Base-by-base conservation (phyloP, 2,888 invertebrate species). In the Eledona agricola region DNA sequence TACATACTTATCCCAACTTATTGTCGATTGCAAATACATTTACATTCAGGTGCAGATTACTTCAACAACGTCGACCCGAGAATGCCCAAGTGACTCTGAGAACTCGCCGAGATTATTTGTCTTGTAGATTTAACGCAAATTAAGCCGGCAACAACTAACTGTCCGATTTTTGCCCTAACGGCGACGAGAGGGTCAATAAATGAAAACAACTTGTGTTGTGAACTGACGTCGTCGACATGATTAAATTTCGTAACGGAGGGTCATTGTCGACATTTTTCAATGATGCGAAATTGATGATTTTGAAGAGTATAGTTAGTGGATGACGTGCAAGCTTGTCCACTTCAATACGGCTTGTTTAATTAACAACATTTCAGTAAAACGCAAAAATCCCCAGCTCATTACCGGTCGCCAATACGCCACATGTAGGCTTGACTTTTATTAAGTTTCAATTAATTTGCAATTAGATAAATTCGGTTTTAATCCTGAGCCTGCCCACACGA, bases 71-170 rank as follows among this genome's bases (percentile, higher is more conserved):
- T n/a, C 13, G 6, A 37, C 22, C 13, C 17, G 9, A 46, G 46
- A 46, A 46, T 46, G 26, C 46, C 46, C 17, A 34, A 46, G 46
- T 46, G 46, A 46, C 46, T 46, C 34, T 34, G 26, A 46, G 46
- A 46, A 46, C 34, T 46, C 19, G 34, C 43, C 20, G 13, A 37
- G 37, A 19, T 37, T 47, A 47, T 47, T 47, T 47, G 47, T 47
- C 37, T 47, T 47, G 37, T 19, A 37, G 47, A 47, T 47, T 47
- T 47, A 47, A 47, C 10, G 10, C 26, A 25, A 19, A 37, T 5
- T 19, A n/a, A n/a, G n/a, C n/a, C 10, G 4, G 16, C 31, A 25
- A 11, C n/a, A 25, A 6, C 13, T 29, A 29, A 29, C 29, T 29
- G 29, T 29, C 15, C 26, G 26, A 7, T 26, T 26, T 11, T 29